Conservation (phyloP, 1,140 invertebrate species). For the Epicauta chinensis region DNA sequence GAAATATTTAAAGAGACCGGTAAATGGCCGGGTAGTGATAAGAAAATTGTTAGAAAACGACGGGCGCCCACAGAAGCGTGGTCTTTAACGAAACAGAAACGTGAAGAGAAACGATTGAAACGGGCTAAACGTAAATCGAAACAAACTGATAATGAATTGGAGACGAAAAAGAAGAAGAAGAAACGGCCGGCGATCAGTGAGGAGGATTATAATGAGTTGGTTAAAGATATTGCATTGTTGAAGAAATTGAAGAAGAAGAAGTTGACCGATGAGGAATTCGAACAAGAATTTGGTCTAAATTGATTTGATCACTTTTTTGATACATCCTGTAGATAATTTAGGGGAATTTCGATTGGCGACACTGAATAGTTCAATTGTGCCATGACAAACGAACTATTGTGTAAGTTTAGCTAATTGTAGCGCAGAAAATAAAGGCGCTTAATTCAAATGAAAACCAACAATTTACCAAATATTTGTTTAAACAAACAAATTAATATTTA, state of each 20-base stretch:
- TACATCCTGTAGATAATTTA: too few relatives aligned
- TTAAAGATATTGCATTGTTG: conserved; percentile 73
- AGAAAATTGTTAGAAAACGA: conserved; percentile 49
- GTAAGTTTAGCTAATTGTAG: too few relatives aligned
- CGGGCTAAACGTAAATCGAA: conserved; percentile 48
- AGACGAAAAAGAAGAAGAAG: conserved; percentile 39
- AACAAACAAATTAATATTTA: too few relatives aligned
- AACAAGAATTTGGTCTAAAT: conserved; percentile 48
- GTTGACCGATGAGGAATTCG: conserved; percentile 55
- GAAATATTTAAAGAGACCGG: conserved; percentile 67
- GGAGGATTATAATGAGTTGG: conserved; percentile 78
- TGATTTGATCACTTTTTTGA: too few relatives aligned
- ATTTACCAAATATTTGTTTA: too few relatives aligned
- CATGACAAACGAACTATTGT: too few relatives aligned
- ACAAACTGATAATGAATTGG: conserved; percentile 36
- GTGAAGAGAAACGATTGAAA: conserved; percentile 57
- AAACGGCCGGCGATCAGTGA: conserved; percentile 48
- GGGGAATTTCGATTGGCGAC: too few relatives aligned
- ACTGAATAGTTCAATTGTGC: too few relatives aligned
- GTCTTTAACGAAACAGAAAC: conserved; percentile 73
- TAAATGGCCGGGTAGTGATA: conserved; percentile 66
- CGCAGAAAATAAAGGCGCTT: too few relatives aligned
- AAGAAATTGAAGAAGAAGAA: conserved; percentile 89
- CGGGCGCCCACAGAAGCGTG: conserved; percentile 56
- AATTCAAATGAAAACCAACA: too few relatives aligned